Percentiles rank a stretch among this genome's conserved stretches.
phyloP scores from a whole-genome alignment of 2,113 vertebrate species.

The Dasyornis broadbenti region DNA sequence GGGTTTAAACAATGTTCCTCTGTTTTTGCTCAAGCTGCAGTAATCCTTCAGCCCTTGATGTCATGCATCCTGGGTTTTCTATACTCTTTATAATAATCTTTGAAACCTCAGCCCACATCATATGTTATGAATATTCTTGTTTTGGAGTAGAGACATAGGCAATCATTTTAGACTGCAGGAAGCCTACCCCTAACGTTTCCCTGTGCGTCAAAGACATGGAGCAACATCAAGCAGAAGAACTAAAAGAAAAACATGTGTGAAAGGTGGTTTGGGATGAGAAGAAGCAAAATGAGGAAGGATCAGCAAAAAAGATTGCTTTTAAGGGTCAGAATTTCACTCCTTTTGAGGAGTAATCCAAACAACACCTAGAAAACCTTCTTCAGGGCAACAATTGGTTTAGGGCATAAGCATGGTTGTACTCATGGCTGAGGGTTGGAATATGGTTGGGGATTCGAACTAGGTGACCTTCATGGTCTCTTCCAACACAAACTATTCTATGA shows the following conservation, averaged over 20 bases:
- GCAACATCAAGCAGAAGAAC: not conserved
- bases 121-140: slow-evolving; percentile 18
- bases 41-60: slow-evolving; percentile 15
- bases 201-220: not conserved
- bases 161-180: not conserved
- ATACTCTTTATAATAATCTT: not conserved
- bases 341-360: not conserved
- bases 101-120: not conserved
- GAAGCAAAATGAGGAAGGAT: not conserved
- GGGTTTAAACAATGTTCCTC: slow-evolving; percentile 15
- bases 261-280: not conserved
- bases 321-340: not conserved
- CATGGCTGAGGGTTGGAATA: not conserved
- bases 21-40: slow-evolving; percentile 19
- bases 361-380: not conserved
- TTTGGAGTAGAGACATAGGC: not conserved
- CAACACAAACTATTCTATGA: not conserved
- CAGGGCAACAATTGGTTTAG: not conserved
- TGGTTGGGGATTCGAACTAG: not conserved
- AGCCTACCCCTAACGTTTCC: not conserved
- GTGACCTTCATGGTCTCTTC: not conserved
- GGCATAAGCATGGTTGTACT: not conserved
- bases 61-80: slow-evolving; percentile 10
- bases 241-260: not conserved
- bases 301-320: not conserved